phyloP scores from a whole-genome alignment of 2,888 invertebrate species.

The Parnassius glacialis region DNA sequence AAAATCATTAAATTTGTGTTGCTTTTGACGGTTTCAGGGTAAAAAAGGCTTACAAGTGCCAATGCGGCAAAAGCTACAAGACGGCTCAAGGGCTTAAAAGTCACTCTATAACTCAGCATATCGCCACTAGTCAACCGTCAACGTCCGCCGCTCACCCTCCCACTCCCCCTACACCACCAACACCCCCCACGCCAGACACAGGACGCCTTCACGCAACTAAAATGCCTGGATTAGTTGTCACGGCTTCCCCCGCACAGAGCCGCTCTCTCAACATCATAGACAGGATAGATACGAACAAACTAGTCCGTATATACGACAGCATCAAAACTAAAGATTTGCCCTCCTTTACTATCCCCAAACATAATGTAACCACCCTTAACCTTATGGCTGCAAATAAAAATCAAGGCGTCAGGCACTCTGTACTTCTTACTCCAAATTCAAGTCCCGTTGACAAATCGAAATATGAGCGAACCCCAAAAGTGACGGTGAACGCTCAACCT shows the following conservation, averaged over 20 bases:
- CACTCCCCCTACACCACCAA: slow-evolving; percentile 25
- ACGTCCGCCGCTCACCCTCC: slow-evolving; percentile 31
- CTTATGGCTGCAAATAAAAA: slow-evolving; percentile 46
- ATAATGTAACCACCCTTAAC: slow-evolving; percentile 54
- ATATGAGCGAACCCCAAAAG: slow-evolving; percentile 55
- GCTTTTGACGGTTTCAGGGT: slow-evolving; percentile 77
- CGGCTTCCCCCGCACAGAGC: slow-evolving; percentile 59
- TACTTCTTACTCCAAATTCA: slow-evolving; percentile 71
- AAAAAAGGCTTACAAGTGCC: slow-evolving; percentile 90
- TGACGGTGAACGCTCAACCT: slow-evolving; percentile 47
- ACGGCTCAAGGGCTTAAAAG: slow-evolving; percentile 89
- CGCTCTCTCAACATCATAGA: slow-evolving; percentile 49
- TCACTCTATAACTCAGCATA: slow-evolving; percentile 79
- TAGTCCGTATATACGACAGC: slow-evolving; percentile 70
- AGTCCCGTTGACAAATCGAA: slow-evolving; percentile 55
- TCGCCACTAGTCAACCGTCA: slow-evolving; percentile 38
- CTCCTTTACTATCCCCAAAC: slow-evolving; percentile 67
- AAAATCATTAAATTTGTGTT: neutral
- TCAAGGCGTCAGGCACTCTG: slow-evolving; percentile 44
- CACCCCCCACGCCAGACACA: slow-evolving; percentile 29
- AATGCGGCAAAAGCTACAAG: slow-evolving; percentile 93
- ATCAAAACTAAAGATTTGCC: slow-evolving; percentile 63
- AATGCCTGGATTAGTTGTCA: slow-evolving; percentile 64
- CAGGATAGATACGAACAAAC: slow-evolving; percentile 56
- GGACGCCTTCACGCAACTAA: slow-evolving; percentile 37